Conservation (phyloP, 2,888 invertebrate species). For the Candidula unifasciata region DNA sequence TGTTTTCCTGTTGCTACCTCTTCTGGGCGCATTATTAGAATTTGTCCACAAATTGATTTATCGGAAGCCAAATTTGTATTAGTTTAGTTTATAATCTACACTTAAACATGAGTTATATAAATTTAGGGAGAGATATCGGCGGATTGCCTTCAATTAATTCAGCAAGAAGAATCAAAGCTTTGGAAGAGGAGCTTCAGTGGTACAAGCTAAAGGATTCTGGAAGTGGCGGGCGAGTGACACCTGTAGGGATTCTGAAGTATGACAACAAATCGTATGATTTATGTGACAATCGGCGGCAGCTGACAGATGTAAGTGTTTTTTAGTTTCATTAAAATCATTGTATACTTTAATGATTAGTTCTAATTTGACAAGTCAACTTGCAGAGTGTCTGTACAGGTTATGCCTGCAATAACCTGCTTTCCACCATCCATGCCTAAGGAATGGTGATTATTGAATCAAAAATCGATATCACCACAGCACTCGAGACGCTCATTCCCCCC, state of each 20-base stretch:
- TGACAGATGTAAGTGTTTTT: conserved; percentile 46
- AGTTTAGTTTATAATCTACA: not conserved
- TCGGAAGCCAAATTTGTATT: not conserved
- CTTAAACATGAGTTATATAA: conserved; percentile 46
- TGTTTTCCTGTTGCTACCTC: conserved; percentile 20
- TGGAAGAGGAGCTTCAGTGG: conserved; percentile 58
- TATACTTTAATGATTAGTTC: too few species aligned
- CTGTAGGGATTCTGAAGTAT: conserved; percentile 48
- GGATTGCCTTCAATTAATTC: conserved; percentile 44
- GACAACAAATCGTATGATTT: conserved; percentile 42
- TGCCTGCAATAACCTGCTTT: too few species aligned
- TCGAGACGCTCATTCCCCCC: too few species aligned
- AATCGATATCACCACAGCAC: too few species aligned
- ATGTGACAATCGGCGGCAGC: conserved; percentile 41
- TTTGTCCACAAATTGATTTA: not conserved
- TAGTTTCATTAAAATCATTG: too few species aligned
- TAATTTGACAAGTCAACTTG: too few species aligned
- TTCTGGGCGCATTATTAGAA: not conserved
- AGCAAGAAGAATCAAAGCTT: conserved; percentile 56
- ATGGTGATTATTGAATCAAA: too few species aligned
- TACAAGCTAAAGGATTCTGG: conserved; percentile 49
- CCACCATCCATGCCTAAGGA: too few species aligned
- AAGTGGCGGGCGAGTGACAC: conserved; percentile 38
- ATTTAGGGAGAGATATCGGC: conserved; percentile 37
- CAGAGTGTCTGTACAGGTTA: too few species aligned